Conservation (phyloP, 1,140 invertebrate genomes). For the Mercenaria mercenaria region DNA sequence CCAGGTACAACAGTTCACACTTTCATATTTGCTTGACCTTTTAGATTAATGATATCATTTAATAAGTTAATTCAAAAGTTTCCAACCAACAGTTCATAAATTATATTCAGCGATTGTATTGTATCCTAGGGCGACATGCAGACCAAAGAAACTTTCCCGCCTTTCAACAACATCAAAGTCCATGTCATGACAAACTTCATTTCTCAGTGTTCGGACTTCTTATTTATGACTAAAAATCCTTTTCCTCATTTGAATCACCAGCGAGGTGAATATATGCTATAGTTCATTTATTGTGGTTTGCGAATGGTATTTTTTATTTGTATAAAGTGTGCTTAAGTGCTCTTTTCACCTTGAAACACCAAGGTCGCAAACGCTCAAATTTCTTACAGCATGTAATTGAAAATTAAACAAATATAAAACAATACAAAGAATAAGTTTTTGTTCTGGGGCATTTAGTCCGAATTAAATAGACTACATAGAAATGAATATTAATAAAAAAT, state of each 20-base stretch:
- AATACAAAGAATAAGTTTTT: too few relatives aligned
- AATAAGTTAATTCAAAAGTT: not conserved
- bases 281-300: not conserved
- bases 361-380: too few relatives aligned
- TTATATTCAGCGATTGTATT: not conserved
- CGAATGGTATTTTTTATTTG: not conserved
- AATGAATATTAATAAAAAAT: too few relatives aligned
- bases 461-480: too few relatives aligned
- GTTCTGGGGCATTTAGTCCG: too few relatives aligned
- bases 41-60: not conserved
- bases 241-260: not conserved
- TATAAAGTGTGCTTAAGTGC: too few relatives aligned
- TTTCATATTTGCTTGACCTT: not conserved
- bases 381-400: too few relatives aligned
- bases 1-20: not conserved
- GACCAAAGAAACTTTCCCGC: conserved; percentile 23
- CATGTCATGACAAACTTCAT: conserved; percentile 26
- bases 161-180: conserved; percentile 48
- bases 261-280: not conserved
- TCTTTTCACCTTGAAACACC: too few relatives aligned
- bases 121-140: conserved; percentile 13
- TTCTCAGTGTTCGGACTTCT: conserved; percentile 19
- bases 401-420: too few relatives aligned
- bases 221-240: conserved; percentile 13
- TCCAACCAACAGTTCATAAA: conserved; percentile 35